phyloP scores from a whole-genome alignment of 2,113 vertebrate species.

The Malurus cyaneus region DNA sequence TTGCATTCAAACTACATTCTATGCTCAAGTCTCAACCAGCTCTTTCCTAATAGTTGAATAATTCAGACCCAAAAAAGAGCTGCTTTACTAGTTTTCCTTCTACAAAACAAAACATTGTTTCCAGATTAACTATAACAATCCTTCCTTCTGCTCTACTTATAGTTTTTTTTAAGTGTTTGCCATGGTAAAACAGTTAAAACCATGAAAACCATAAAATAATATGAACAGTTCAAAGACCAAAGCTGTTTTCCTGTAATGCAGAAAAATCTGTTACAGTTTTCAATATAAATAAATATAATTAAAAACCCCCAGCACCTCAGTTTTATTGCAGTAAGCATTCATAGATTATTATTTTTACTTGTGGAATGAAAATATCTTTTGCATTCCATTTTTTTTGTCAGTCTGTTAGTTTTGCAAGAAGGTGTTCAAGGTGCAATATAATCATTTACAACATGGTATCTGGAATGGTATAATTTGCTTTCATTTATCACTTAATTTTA shows the following conservation, averaged over 20 bases:
- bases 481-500: not conserved
- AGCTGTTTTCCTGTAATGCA: not conserved
- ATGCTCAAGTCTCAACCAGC: not conserved
- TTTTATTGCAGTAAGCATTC: not conserved
- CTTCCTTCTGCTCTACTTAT: not conserved
- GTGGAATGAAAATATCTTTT: not conserved
- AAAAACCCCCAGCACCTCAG: fast-evolving
- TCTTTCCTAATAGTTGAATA: not conserved
- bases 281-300: not conserved
- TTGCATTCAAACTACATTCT: not conserved
- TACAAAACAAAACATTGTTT: not conserved
- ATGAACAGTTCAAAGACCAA: not conserved
- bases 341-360: not conserved
- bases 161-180: not conserved
- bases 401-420: not conserved
- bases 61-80: not conserved
- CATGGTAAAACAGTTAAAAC: not conserved
- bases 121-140: not conserved
- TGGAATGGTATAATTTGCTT: not conserved
- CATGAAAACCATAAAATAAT: not conserved
- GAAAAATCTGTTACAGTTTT: not conserved
- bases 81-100: not conserved
- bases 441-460: not conserved
- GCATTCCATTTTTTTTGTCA: not conserved
- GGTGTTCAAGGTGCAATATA: not conserved